Base-by-base conservation (phyloP, 2,113 vertebrate species). In the Varanus salvator region DNA sequence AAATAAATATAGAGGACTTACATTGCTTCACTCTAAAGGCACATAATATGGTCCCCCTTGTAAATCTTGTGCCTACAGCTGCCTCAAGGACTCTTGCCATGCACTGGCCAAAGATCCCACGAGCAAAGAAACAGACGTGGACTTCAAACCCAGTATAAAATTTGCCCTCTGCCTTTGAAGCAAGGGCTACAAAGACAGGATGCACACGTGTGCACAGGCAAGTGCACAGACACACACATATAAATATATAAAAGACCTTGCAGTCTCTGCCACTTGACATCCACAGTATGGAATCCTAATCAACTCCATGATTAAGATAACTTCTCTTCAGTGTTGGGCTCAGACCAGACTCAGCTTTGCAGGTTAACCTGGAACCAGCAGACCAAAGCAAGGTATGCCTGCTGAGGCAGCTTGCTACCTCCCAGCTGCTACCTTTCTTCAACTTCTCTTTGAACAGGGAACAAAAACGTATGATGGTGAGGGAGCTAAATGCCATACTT, bases 91-190 rank as follows among this genome's bases (percentile, higher is more conserved):
- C 27, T 93, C 75, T 69, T 90, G 72, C 76, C 52, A 85, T 81
- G 72, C 71, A 89, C 80, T 85, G 84, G 83, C 72, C 78, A 84
- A 89, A 92, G 89, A 83, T 31, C 89, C 74, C 71, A 48, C 54
- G 72, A 64, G 27, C 71, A 64, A 72, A 84, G 38, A 8, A 52
- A 15, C 31, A 77, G 48, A 64, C 27, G 15, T 38, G 27, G 15
- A n/a, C 88, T 93, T 95, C 94, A 87, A 91, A 91, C 83, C 54
- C 48, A 80, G 66, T 9, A 77, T 88, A 91, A 76, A 86, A 89
- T 31, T 82, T 91, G 68, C 57, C 80, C 81, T 84, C 83, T 82
- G 50, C 86, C 81, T 90, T 87, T 85, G 3, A 48, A 44, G 34
- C 76, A 50, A 3, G 23, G 77, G 48, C 3, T 48, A 34, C 54